phyloP scores from a whole-genome alignment of 2,888 invertebrate genomes.

The Scaptomyza reducta region DNA sequence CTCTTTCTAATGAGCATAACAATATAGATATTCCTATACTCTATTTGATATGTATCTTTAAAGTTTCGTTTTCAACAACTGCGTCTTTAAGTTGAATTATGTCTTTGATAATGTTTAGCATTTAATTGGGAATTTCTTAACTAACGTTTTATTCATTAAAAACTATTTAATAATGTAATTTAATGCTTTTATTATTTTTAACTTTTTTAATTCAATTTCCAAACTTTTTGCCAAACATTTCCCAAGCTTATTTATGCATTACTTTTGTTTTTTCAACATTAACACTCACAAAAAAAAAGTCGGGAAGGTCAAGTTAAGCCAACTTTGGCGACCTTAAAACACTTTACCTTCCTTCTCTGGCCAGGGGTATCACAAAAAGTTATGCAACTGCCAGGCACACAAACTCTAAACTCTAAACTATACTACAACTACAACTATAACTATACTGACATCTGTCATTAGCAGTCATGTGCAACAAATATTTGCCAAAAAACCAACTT shows the following conservation, averaged over 20 bases:
- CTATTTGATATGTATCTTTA: slow-evolving; percentile 64
- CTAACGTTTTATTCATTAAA: neutral
- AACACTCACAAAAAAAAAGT: neutral
- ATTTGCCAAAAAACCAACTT: slow-evolving; percentile 42
- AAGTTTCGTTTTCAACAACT: slow-evolving; percentile 48
- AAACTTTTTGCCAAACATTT: neutral
- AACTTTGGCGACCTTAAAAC: slow-evolving; percentile 28
- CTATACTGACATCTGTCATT: slow-evolving; percentile 57
- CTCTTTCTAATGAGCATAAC: slow-evolving; percentile 70
- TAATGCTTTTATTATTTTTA: neutral
- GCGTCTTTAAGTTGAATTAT: slow-evolving; percentile 60
- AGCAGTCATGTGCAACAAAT: slow-evolving; percentile 47
- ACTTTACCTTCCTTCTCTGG: slow-evolving; percentile 23
- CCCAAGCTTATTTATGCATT: neutral
- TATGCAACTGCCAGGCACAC: slow-evolving; percentile 3
- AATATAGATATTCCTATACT: slow-evolving; percentile 52
- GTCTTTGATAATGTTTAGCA: slow-evolving; percentile 29
- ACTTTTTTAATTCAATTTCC: neutral
- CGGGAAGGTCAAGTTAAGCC: slow-evolving; percentile 3
- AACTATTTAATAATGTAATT: neutral
- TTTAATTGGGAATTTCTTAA: slow-evolving; percentile 19
- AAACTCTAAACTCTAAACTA: too few relatives aligned
- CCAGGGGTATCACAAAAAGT: slow-evolving; percentile 28
- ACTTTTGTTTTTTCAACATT: too few relatives aligned
- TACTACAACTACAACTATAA: slow-evolving; percentile 6